Evolutionary conservation across 2,113 vertebrate genomes (phyloP).

Genomic region (Dipodomys ordii): DNA sequence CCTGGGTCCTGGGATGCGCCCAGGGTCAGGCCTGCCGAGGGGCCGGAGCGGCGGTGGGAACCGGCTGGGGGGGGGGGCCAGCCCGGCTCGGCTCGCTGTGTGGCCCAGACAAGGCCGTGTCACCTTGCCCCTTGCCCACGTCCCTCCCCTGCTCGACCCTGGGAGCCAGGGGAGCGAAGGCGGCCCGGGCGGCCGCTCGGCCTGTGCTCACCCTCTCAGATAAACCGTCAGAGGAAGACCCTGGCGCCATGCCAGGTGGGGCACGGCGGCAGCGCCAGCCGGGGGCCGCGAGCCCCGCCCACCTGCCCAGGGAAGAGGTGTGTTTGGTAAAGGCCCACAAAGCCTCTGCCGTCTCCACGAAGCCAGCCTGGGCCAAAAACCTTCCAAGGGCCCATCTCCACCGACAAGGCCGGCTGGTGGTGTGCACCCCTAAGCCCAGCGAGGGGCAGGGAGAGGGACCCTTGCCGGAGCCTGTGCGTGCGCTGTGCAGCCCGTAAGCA

Average conservation of each 20-base stretch:
- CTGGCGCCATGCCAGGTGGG: not conserved
- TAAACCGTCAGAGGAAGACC: not conserved
- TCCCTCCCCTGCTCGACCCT: not conserved
- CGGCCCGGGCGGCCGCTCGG: not conserved
- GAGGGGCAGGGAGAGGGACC: too few relatives aligned
- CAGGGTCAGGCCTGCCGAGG: not conserved
- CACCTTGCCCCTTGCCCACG: not conserved
- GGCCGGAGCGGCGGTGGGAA: not conserved
- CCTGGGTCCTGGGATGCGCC: not conserved
- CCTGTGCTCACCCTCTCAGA: not conserved
- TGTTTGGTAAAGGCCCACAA: accelerated
- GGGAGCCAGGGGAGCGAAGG: not conserved
- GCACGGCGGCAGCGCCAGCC: too few relatives aligned
- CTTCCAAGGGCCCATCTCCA: too few relatives aligned
- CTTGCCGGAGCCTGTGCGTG: too few relatives aligned
- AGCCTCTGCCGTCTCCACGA: too few relatives aligned
- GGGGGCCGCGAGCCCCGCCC: accelerated
- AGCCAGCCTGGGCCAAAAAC: too few relatives aligned
- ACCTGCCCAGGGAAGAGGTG: not conserved
- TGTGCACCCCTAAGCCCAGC: too few relatives aligned
- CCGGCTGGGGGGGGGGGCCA: not conserved
- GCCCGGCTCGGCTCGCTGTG: not conserved
- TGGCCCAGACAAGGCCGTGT: not conserved
- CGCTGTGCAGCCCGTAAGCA: too few relatives aligned
- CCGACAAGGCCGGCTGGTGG: too few relatives aligned